Base-by-base conservation (phyloP, 2,888 invertebrate genomes). In the Onthophagus sagittarius region DNA sequence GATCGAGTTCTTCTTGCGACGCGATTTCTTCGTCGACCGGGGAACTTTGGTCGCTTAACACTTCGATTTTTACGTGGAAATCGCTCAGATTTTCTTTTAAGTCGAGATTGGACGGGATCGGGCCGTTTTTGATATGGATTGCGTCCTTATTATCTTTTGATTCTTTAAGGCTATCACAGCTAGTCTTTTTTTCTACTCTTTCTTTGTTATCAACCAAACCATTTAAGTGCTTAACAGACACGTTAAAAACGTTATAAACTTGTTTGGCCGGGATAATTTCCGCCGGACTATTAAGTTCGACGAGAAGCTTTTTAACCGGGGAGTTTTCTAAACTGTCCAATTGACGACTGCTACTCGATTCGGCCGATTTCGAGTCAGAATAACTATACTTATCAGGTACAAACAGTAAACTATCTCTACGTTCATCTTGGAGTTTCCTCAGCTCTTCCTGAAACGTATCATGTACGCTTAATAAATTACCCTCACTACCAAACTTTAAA, bases 361-460 rank as follows among this genome's bases (percentile, higher is more conserved):
- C 73, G 39, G 2, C 39, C 1, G 39, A 53, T 53, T 53, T 53
- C 39, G 39, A 53, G 39, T 53, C 39, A 2, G 39, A 53, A 53
- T 53, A 53, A 73, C 72, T 73, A 76, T 70, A 74, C 33, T 79
- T 82, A 79, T 84, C 85, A 83, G 85, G 86, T 84, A 85, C 85
- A 81, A 85, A 85, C 76, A 84, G 81, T 79, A 85, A 79, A 81
- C 85, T 85, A 79, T 85, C 85, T 74, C 83, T 79, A 73, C 84
- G 79, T 76, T 85, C 84, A 77, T 85, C 85, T 77, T 86, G 84
- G 69, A 88, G 81, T 77, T 87, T 88, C 77, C 84, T 86, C 73
- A 90, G 79, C 70, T 88, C 87, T 74, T 88, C 86, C 78, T 88
- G 87, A 77, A 90, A 89, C 73, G 87, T 88, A 73, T 88, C 87